Conservation (phyloP, 2,113 vertebrate genomes). For the Cettia cetti region DNA sequence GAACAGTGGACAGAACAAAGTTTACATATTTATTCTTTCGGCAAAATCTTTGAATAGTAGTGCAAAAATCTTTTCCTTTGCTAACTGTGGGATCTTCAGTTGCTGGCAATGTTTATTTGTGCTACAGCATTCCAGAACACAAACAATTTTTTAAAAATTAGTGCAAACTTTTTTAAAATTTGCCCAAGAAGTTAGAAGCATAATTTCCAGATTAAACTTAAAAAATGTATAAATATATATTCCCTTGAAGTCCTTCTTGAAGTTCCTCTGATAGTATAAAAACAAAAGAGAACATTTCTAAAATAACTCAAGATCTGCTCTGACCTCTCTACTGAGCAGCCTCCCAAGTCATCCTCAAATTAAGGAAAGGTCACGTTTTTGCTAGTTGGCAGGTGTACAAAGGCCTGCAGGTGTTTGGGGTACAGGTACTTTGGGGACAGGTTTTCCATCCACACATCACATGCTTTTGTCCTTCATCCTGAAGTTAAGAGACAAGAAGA, state of each 20-base stretch:
- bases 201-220: not conserved
- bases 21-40: constrained; percentile 28
- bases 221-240: not conserved
- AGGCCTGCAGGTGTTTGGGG: not conserved
- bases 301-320: not conserved
- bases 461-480: not conserved
- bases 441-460: not conserved
- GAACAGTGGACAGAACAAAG: not conserved
- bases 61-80: not conserved
- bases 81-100: not conserved
- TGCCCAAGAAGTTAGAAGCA: not conserved
- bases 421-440: not conserved
- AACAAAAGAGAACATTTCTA: not conserved
- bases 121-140: not conserved
- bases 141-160: not conserved
- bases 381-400: not conserved
- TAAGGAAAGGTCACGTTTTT: not conserved
- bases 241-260: not conserved
- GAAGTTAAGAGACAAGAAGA: not conserved
- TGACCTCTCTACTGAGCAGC: not conserved
- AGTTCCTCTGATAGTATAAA: not conserved
- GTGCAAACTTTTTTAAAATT: fast-evolving
- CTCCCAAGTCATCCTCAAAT: not conserved
- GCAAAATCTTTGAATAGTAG: not conserved
- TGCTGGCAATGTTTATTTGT: not conserved